Conservation (phyloP, 2,113 vertebrate genomes). For the Phrynocephalus versicolor region DNA sequence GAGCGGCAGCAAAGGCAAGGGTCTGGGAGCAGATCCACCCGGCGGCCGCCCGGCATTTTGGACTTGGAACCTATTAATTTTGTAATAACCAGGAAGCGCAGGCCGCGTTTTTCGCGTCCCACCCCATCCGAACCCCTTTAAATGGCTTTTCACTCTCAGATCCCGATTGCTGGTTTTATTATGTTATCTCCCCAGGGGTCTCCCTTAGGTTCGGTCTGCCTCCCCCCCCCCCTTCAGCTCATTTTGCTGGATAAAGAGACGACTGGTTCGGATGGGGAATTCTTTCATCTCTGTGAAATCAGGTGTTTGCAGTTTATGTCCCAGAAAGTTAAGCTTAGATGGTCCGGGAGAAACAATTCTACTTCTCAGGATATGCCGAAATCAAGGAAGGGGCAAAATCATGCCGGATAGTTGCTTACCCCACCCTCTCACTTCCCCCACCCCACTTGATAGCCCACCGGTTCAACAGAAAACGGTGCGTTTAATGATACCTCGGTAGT, state of each 20-base stretch:
- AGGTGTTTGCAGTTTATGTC: conserved; percentile 1
- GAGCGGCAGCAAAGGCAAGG: neutral
- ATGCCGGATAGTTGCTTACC: no score
- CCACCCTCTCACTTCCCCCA: neutral
- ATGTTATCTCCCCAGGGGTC: neutral
- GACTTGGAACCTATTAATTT: neutral
- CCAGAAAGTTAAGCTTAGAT: neutral
- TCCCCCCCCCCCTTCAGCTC: neutral
- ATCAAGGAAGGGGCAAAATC: conserved; percentile 26
- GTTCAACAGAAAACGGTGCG: neutral
- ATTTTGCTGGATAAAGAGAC: conserved; percentile 3
- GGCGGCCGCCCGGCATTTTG: no score
- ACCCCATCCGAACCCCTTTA: neutral
- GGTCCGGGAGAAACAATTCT: neutral
- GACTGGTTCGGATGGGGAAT: neutral
- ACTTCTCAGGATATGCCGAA: neutral
- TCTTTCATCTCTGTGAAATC: conserved; percentile 34
- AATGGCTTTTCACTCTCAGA: neutral
- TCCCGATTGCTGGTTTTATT: neutral
- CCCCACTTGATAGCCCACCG: conserved; percentile 19
- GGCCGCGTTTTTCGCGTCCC: neutral
- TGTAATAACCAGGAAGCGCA: no score
- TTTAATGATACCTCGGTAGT: neutral
- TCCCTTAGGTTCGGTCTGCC: fast-evolving
- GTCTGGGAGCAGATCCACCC: neutral